phyloP scores from a whole-genome alignment of 2,888 invertebrate species.

The Chydorus sphaericus region DNA sequence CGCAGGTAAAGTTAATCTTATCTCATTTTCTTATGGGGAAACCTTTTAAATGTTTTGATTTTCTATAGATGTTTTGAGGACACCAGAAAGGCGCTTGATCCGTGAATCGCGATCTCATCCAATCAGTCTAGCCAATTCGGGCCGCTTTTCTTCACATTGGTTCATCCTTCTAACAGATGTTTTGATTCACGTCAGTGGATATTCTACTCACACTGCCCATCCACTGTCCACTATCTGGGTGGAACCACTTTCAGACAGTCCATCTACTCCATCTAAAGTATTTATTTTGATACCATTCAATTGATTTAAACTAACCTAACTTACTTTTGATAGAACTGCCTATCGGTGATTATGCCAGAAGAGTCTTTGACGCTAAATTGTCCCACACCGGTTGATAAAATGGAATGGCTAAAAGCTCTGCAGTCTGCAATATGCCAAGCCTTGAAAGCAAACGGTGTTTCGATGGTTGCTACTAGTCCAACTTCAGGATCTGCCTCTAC shows the following conservation, averaged over 20 bases:
- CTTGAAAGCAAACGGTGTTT: conserved; percentile 34
- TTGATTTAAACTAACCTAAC: not conserved
- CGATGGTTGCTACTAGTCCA: not conserved
- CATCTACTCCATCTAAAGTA: conserved; percentile 37
- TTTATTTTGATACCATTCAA: conserved; percentile 11
- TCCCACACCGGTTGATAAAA: conserved; percentile 49
- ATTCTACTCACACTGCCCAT: conserved; percentile 47
- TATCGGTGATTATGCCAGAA: conserved; percentile 62
- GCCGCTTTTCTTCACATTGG: conserved; percentile 60
- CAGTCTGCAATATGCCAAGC: conserved; percentile 54
- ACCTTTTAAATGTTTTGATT: not conserved
- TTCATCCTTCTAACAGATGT: conserved; percentile 69
- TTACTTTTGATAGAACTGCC: conserved; percentile 34
- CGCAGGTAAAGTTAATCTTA: not conserved
- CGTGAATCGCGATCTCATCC: conserved; percentile 58
- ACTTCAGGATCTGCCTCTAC: too few relatives aligned
- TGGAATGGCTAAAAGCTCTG: conserved; percentile 61
- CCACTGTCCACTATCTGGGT: conserved; percentile 65
- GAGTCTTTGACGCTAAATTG: conserved; percentile 53
- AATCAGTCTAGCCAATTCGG: conserved; percentile 49
- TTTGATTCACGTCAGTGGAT: conserved; percentile 52
- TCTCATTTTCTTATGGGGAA: not conserved
- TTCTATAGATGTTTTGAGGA: conserved; percentile 42
- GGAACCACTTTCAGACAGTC: conserved; percentile 51
- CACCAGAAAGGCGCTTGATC: conserved; percentile 54